Percentiles rank a stretch among this genome's conserved stretches.
Evolutionary conservation across 2,113 vertebrate genomes (phyloP).

Genomic region (Takifugu flavidus): DNA sequence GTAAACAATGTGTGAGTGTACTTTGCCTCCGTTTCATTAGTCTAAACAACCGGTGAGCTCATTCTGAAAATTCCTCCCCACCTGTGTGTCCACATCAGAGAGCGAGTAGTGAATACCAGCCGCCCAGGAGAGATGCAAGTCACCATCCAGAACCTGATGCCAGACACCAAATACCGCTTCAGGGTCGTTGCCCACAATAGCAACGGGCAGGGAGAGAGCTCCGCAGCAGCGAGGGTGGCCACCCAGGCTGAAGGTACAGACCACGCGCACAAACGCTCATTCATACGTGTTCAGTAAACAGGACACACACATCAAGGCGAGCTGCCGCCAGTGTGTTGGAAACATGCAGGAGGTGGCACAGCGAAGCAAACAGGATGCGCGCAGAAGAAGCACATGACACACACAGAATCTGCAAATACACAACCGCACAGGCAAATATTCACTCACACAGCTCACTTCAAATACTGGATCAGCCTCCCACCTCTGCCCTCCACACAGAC

Average conservation of each 20-base stretch:
- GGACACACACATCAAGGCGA: slow-evolving; percentile 26
- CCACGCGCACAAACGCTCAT: slow-evolving; percentile 11
- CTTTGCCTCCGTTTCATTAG: too few relatives aligned
- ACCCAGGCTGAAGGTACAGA: slow-evolving; percentile 93
- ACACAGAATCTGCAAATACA: slow-evolving; percentile 45
- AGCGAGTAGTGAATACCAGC: slow-evolving; percentile 91
- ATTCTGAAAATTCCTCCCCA: background rate
- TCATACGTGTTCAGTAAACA: slow-evolving; percentile 34
- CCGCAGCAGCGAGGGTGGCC: slow-evolving; percentile 82
- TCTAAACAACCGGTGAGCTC: too few relatives aligned
- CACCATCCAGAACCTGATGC: slow-evolving; percentile 93
- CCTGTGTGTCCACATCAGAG: slow-evolving; percentile 70
- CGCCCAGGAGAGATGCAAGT: slow-evolving; percentile 91
- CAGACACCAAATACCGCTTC: slow-evolving; percentile 91
- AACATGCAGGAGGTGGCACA: slow-evolving; percentile 21
- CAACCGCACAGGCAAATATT: slow-evolving; percentile 48
- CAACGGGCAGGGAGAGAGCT: slow-evolving; percentile 90
- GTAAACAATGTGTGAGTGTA: too few relatives aligned
- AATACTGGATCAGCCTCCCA: slow-evolving; percentile 8
- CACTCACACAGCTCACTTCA: slow-evolving; percentile 31
- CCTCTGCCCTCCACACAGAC: slow-evolving; percentile 12
- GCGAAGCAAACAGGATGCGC: slow-evolving; percentile 51
- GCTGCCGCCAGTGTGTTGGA: slow-evolving; percentile 29
- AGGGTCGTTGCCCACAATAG: slow-evolving; percentile 89
- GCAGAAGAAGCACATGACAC: slow-evolving; percentile 14